These are phyloP conservation scores for Corythoichthys intestinalis DNA, from an alignment of 2,113 vertebrate species.

Conservation along the genomic window DNA sequence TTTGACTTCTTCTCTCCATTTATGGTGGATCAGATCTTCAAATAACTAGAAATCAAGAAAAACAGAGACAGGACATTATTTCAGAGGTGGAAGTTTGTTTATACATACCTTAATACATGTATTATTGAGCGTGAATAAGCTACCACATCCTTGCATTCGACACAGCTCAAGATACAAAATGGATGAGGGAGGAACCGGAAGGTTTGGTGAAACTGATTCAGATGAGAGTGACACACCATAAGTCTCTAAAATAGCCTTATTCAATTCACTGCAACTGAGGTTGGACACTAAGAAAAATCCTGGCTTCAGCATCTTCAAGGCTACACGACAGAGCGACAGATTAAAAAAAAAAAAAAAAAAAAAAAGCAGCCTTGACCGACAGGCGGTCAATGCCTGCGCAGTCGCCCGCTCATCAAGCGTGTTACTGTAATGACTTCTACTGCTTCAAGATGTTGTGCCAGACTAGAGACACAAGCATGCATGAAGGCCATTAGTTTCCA, in stretches of 20 bases:
- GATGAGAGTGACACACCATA: slow-evolving; percentile 14
- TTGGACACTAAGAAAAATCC: slow-evolving; percentile 14
- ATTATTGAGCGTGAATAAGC: not conserved
- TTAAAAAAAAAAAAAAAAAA: too few species aligned
- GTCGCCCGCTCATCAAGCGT: slow-evolving; percentile 50
- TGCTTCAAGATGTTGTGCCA: slow-evolving; percentile 65
- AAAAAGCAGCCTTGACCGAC: slow-evolving; percentile 38
- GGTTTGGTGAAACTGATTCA: slow-evolving; percentile 2
- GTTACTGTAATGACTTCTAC: slow-evolving; percentile 62
- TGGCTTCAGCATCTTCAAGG: slow-evolving; percentile 33
- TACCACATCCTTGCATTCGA: not conserved
- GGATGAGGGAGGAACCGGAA: not conserved
- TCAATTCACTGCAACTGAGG: slow-evolving; percentile 5
- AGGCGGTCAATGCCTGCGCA: slow-evolving; percentile 32
- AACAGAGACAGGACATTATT: not conserved
- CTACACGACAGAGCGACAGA: slow-evolving; percentile 34
- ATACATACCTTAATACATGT: not conserved
- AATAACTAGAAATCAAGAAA: slow-evolving; percentile 47
- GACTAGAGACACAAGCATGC: slow-evolving; percentile 56
- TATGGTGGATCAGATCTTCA: slow-evolving; percentile 37
- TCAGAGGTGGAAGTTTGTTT: slow-evolving; percentile 14
- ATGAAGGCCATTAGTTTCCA: slow-evolving; percentile 71
- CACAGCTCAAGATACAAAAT: not conserved
- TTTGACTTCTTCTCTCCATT: slow-evolving; percentile 47
- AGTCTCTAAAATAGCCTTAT: slow-evolving; percentile 1